Conservation (phyloP, 2,113 vertebrate genomes). For the Anhinga anhinga region DNA sequence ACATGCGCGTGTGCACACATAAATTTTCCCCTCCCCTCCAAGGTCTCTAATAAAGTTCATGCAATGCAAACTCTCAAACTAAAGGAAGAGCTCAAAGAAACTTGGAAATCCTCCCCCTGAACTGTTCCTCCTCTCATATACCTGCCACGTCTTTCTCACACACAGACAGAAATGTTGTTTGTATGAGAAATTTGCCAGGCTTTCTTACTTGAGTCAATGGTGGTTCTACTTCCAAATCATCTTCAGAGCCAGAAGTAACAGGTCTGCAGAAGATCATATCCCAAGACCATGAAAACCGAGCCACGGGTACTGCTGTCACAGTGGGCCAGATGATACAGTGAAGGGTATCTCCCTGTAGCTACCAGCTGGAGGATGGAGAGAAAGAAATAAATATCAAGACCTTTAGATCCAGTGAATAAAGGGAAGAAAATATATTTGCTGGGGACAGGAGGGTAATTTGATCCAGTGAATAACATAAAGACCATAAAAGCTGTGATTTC, state of each 20-base stretch:
- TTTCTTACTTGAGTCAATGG: not conserved
- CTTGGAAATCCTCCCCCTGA: not conserved
- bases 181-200: not conserved
- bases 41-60: not conserved
- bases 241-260: not conserved
- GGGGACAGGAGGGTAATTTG: not conserved
- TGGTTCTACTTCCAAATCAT: not conserved
- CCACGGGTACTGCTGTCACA: not conserved
- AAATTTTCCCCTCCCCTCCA: not conserved
- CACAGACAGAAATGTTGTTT: not conserved
- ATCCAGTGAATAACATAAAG: not conserved
- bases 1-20: accelerated
- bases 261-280: not conserved
- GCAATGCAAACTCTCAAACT: not conserved
- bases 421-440: not conserved
- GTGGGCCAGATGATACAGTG: not conserved
- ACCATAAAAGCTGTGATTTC: not conserved
- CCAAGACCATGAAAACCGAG: not conserved
- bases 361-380: not conserved
- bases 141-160: not conserved
- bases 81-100: not conserved
- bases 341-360: not conserved
- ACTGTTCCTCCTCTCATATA: not conserved
- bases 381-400: not conserved
- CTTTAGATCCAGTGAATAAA: not conserved